phyloP scores from a whole-genome alignment of 1,140 invertebrate species.

The Drosophila nannoptera region DNA sequence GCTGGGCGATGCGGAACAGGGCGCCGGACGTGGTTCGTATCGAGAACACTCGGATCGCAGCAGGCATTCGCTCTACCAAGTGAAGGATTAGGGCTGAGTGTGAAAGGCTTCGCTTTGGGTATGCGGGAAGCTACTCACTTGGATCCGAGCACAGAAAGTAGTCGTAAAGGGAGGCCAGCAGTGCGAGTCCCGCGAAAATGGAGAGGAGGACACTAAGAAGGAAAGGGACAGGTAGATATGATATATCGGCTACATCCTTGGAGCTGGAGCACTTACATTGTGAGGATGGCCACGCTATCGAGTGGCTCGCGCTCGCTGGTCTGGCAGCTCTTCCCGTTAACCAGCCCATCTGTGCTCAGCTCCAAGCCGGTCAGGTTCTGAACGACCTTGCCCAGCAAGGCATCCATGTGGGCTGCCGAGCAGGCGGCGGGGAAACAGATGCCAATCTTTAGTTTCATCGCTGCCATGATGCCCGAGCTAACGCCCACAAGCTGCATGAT shows the following conservation, averaged over 20 bases:
- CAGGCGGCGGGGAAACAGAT: conserved; percentile 35
- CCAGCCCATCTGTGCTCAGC: not conserved
- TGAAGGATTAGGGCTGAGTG: not conserved
- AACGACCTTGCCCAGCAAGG: conserved; percentile 27
- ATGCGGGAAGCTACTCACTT: conserved; percentile 19
- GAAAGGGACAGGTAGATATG: not conserved
- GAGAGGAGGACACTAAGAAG: conserved; percentile 46
- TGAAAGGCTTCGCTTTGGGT: not conserved
- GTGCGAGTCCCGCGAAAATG: conserved; percentile 22
- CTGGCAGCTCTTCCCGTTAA: conserved; percentile 23
- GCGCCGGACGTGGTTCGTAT: conserved; percentile 42
- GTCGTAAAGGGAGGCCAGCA: conserved; percentile 46
- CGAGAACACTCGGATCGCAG: conserved; percentile 46
- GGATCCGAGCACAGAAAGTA: conserved; percentile 35
- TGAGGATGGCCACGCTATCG: conserved; percentile 46
- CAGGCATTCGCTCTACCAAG: conserved; percentile 40
- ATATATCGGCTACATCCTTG: too few species aligned
- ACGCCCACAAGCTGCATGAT: conserved; percentile 34
- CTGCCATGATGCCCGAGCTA: not conserved
- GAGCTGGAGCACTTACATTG: conserved; percentile 49
- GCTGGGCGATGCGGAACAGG: conserved; percentile 38
- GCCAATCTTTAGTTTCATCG: conserved; percentile 17
- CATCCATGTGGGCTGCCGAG: conserved; percentile 23
- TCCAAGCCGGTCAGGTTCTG: conserved; percentile 20
- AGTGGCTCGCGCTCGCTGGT: conserved; percentile 30